Base-by-base conservation (phyloP, 2,113 vertebrate genomes). In the Ptyas mucosa region DNA sequence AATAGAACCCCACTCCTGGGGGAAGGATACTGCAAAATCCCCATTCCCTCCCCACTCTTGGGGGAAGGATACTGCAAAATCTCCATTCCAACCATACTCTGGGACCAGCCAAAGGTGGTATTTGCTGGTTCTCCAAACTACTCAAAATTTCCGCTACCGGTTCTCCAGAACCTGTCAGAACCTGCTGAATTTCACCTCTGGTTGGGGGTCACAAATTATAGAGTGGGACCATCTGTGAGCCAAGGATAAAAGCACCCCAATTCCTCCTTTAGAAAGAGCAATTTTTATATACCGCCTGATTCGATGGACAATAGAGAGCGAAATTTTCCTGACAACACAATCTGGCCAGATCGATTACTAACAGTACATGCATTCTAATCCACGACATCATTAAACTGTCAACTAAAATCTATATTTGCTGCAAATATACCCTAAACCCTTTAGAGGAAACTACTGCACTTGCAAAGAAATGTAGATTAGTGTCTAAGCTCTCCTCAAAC, bases 321-420 rank as follows among this genome's bases (percentile, higher is more conserved):
- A 58, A 81, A 64, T 91, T 94, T 8, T 5, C 93, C 57, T 89
- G 21, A 64, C 29, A 15, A 5, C 1, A 85, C 93, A 10, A 91
- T 64, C 54, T 29, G 24, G 23, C 52, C 1, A 20, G 8, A 54
- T 34, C 51, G 91, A 85, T 93, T 93, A 93, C 85, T 87, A 90
- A 88, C 85, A 92, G 94, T 64, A 64, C 46, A 91, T 3, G 11
- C 91, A 54, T 85, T 43, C 39, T 93, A 86, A 91, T 90, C 18
- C 20, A 20, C 51, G 54, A 93, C 29, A 1, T 88, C 39, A 90
- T 92, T 90, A 89, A 94, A 95, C 93, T 91, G 93, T 10, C 34
- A 85, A 95, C 95, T 10, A 0, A 89, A 92, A 46, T 21, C 43
- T 11, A 34, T 1, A n/a, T 21, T 93, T 49, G 10, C 0, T 91